Percentiles rank a stretch among this genome's conserved stretches.
phyloP scores from a whole-genome alignment of 2,888 invertebrate genomes.

The Drosophila kuntzei region DNA sequence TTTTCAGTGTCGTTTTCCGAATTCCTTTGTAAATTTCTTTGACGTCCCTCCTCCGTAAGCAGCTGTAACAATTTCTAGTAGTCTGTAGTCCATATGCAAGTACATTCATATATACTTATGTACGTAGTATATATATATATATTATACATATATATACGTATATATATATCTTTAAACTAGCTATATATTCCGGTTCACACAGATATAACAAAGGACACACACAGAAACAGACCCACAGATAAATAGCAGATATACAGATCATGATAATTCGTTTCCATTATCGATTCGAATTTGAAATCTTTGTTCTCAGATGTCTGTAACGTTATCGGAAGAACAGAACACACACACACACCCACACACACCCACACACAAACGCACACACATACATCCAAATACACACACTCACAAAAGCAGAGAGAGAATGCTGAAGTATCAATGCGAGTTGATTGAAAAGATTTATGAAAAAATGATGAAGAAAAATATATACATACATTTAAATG shows the following conservation, averaged over 20 bases:
- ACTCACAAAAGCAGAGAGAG: slow-evolving; percentile 41
- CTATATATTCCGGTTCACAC: slow-evolving; percentile 75
- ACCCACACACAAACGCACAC: slow-evolving; percentile 15
- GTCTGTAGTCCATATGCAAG: slow-evolving; percentile 73
- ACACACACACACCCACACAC: slow-evolving; percentile 39
- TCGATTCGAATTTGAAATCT: slow-evolving; percentile 69
- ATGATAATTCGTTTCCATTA: slow-evolving; percentile 22
- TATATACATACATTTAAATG: slow-evolving; percentile 77
- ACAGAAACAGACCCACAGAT: slow-evolving; percentile 21
- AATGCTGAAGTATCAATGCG: slow-evolving; percentile 56
- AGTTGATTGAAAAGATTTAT: slow-evolving; percentile 42
- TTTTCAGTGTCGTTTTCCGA: slow-evolving; percentile 57
- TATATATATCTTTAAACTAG: slow-evolving; percentile 69
- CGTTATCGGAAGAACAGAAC: slow-evolving; percentile 60
- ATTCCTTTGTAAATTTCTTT: slow-evolving; percentile 62
- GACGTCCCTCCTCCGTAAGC: slow-evolving; percentile 39
- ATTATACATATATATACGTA: slow-evolving; percentile 57
- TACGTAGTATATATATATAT: slow-evolving; percentile 60
- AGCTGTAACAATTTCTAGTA: slow-evolving; percentile 66
- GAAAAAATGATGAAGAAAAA: slow-evolving; percentile 45
- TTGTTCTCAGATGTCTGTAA: slow-evolving; percentile 72
- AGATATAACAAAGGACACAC: slow-evolving; percentile 30
- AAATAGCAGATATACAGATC: slow-evolving; percentile 21
- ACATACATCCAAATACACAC: slow-evolving; percentile 21
- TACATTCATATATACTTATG: slow-evolving; percentile 71